Evolutionary conservation across 2,888 invertebrate genomes (phyloP), one percentile per base, ranked within the genome.

Genomic region (Nycteola revayana): DNA sequence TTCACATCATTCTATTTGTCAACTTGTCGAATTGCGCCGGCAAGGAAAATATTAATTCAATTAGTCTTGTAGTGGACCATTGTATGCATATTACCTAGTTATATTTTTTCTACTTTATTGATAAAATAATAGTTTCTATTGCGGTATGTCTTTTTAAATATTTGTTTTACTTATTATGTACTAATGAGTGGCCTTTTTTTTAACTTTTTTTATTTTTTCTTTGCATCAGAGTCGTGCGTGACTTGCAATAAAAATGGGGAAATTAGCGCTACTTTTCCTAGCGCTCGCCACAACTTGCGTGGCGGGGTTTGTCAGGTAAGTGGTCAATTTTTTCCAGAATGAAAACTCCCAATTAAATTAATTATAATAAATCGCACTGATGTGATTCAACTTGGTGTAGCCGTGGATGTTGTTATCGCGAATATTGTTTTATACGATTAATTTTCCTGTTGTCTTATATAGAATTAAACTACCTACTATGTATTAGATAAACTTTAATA

Each of bases 191-290:
- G n/a, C n/a, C n/a, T n/a, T n/a, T n/a, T n/a, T n/a, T n/a, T n/a
- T n/a, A n/a, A n/a, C n/a, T n/a, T n/a, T n/a, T n/a, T n/a, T n/a
- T n/a, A n/a, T n/a, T n/a, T n/a, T n/a, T n/a, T n/a, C n/a, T 33
- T 40, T 42, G 7, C 40, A 29, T 25, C 36, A 52, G 48, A 43
- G 36, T 42, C 35, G 36, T 48, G 44, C 49, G 60, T 66, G 68
- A 69, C 61, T 76, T 71, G 72, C 70, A 66, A 42, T 49, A 58
- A 71, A 42, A 49, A 82, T 83, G 82, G 65, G 60, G 28, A 67
- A 60, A 47, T 49, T 70, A 24, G 48, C 73, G 31, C 18, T 78
- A 29, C 36, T 78, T 10, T 48, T 82, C 27, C 45, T 79, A 59
- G 75, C 75, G 26, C 36, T 80, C 32, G 57, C 61, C 48, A 66